phyloP scores from a whole-genome alignment of 1,140 invertebrate genomes.

The Bombyx mandarina region DNA sequence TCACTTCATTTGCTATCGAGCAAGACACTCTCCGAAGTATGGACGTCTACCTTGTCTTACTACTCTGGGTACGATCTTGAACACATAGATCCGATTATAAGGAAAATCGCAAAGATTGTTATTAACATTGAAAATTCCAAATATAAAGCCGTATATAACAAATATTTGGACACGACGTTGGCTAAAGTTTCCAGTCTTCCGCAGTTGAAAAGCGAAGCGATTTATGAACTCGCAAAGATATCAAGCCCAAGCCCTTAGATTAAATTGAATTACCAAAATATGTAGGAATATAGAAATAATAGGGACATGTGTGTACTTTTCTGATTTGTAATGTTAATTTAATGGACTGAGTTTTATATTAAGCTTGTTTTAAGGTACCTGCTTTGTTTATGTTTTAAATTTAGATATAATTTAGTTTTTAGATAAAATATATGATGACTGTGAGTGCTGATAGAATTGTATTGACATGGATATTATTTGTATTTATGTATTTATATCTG shows the following conservation, averaged over 20 bases:
- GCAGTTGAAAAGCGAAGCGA: slow-evolving; percentile 67
- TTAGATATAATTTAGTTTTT: slow-evolving; percentile 30
- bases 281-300: neutral
- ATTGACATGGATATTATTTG: slow-evolving; percentile 5
- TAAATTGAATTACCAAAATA: neutral
- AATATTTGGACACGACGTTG: slow-evolving; percentile 73
- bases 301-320: neutral
- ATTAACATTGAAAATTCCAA: slow-evolving; percentile 72
- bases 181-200: slow-evolving; percentile 74
- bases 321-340: slow-evolving; percentile 13
- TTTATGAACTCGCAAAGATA: slow-evolving; percentile 34
- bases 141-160: slow-evolving; percentile 74
- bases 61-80: slow-evolving; percentile 75
- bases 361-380: slow-evolving; percentile 44
- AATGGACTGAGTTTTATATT: slow-evolving; percentile 36
- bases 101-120: slow-evolving; percentile 73
- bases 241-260: slow-evolving; percentile 1
- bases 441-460: slow-evolving; percentile 2
- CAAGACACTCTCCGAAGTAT: slow-evolving; percentile 58
- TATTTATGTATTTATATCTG: neutral
- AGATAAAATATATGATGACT: slow-evolving; percentile 4
- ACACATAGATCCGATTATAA: slow-evolving; percentile 74
- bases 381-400: slow-evolving; percentile 29
- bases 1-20: slow-evolving; percentile 67
- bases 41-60: slow-evolving; percentile 75